Evolutionary conservation across 2,797 vertebrate genomes (phyloP), one percentile per base, ranked within the genome.

Genomic region (Selene dorsalis): DNA sequence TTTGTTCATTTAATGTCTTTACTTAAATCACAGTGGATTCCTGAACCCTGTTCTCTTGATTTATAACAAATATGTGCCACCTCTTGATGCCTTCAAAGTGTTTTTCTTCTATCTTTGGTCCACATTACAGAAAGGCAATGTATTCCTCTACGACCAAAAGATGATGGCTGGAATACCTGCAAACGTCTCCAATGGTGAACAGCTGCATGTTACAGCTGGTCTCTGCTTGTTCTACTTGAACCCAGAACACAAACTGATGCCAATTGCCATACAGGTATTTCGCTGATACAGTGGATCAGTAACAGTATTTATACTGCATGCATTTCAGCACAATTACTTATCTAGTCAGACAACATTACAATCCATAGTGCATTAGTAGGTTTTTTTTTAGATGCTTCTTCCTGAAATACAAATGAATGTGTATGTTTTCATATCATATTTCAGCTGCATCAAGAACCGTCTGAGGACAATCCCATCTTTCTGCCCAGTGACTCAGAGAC

Each of bases 401-500:
- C 8, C 32, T 35, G 32, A 8, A n/a, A 2, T 22, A 16, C 41
- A 43, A 10, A 38, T 35, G 18, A 18, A 16, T 26, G 14, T 35
- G 32, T 7, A 35, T 41, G 20, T 62, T 52, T 68, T 57, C 6
- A 3, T 43, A 4, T 43, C 7, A 56, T 6, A 22, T 61, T 79
- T 0, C 66, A 96, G 95, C 82, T 96, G 22, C 79, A 90, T 8
- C 95, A 95, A 86, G 74, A 92, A 8, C 94, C 95, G 0, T 94
- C 93, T 1, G 76, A 92, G 1, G 56, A 92, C 0, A 94, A 92
- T 80, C 95, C 93, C 55, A 93, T 96, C 82, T 96, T 95, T 82
- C 84, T 96, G 80, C 94, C 95, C 55, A 94, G 85, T 1, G 95
- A 96, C 53, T 68, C 67, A 0, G 93, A 95, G 66, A 89, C 90